Evolutionary conservation across 2,888 invertebrate genomes (phyloP), one percentile per base, ranked within the genome.

Genomic region (Lathronympha strigana): DNA sequence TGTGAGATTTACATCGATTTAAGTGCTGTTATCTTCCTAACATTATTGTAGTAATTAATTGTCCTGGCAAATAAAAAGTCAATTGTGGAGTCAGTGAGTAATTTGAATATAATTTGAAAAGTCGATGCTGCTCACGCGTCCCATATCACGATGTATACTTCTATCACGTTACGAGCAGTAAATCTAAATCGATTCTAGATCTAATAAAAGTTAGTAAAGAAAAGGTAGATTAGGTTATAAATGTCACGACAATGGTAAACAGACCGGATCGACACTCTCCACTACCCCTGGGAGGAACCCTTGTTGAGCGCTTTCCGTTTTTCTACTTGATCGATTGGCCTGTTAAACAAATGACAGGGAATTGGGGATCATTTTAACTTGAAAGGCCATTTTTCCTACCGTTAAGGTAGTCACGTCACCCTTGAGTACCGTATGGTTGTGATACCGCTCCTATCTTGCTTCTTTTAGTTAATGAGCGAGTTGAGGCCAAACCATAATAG

Each of bases 221-320:
- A 54, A 63, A 38, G 49, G 23, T 33, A n/a, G 5, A 25, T 54
- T 49, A 55, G 28, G 13, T 53, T 63, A 31, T 50, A 55, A 63
- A 63, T 55, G 55, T 31, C 55, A 57, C 21, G 63, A 19, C 49
- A 49, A 63, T 49, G 54, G 23, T 50, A 28, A 63, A 63, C 55
- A 57, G 63, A 40, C 36, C 55, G 55, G n/a, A 25, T 6, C 62
- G 55, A 40, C 55, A 57, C 40, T 55, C 55, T 15, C 31, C 53
- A 28, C 31, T 47, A n/a, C 47, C 62, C 40, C n/a, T 3, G 28
- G 40, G 49, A 49, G 28, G 40, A 40, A 49, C 8, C 38, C 31
- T 54, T 28, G 25, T 47, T 47, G 49, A 50, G 25, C 31, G 40
- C 40, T 55, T 47, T 38, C 40, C 40, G 38, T 55, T 50, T 62